Evolutionary conservation across 30 jellyfish, hydroid and myxozoan genomes (phyloP).

Genomic region (Catostylus mosaicus): DNA sequence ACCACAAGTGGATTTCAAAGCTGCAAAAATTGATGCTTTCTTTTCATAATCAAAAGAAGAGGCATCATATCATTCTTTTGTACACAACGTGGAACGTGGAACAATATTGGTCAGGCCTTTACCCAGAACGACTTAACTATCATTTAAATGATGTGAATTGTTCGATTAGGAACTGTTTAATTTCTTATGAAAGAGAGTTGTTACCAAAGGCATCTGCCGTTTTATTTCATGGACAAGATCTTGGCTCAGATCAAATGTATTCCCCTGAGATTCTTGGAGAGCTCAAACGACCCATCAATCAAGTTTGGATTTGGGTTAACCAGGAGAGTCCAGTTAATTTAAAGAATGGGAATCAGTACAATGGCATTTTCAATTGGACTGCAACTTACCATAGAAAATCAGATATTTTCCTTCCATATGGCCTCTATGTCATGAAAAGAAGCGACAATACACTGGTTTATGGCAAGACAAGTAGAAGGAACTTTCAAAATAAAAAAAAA

Average conservation of each 20-base stretch:
- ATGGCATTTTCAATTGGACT: slow-evolving; percentile 93
- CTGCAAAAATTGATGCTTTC: background rate
- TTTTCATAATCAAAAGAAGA: too few species aligned
- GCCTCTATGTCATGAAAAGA: slow-evolving; percentile 6
- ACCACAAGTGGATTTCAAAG: background rate
- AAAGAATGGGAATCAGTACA: slow-evolving; percentile 30
- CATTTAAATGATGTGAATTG: slow-evolving; percentile 51
- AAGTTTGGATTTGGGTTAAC: slow-evolving; percentile 89
- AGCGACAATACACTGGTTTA: background rate
- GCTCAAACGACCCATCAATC: slow-evolving; percentile 42
- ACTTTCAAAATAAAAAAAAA: slow-evolving; percentile 35
- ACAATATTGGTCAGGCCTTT: slow-evolving; percentile 35
- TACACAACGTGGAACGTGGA: slow-evolving; percentile 55
- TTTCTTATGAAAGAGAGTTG: slow-evolving; percentile 73
- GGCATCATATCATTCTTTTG: slow-evolving; percentile 1
- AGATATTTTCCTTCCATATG: slow-evolving; percentile 87
- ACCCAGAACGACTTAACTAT: slow-evolving; percentile 23
- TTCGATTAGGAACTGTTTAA: slow-evolving; percentile 53
- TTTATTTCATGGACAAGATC: slow-evolving; percentile 88
- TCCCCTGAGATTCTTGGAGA: slow-evolving; percentile 30
- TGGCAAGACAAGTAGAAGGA: background rate
- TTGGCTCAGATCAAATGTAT: slow-evolving; percentile 48
- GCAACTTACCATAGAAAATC: slow-evolving; percentile 84
- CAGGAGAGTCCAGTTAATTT: slow-evolving; percentile 89
- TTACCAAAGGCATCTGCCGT: slow-evolving; percentile 81